A percentile compares a stretch with the other conserved stretches of the same genome.
phyloP scores from a whole-genome alignment of 37 sponge, comb jelly and placozoan species.

The Lycopodina hypogea region DNA sequence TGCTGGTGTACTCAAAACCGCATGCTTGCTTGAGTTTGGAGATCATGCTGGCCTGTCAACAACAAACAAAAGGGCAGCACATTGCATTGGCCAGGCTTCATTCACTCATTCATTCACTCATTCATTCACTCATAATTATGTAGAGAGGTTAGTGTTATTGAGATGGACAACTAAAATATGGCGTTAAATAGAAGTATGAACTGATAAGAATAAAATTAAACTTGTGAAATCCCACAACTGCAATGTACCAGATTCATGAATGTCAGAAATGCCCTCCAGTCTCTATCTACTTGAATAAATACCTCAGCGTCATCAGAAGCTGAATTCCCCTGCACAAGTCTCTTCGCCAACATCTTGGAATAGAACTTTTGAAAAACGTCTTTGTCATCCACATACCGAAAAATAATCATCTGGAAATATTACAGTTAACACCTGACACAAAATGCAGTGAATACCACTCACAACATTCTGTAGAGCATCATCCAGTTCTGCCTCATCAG shows the following conservation, averaged over 20 bases:
- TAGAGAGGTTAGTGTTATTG: no score
- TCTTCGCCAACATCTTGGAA: slow-evolving; percentile 90
- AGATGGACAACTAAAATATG: no score
- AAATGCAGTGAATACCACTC: slow-evolving; percentile 21
- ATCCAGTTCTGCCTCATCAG: slow-evolving; percentile 94
- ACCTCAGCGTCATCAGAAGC: slow-evolving; percentile 96
- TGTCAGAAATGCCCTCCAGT: no score
- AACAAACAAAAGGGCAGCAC: neutral
- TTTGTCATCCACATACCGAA: slow-evolving; percentile 97
- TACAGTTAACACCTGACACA: no score
- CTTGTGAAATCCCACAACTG: no score
- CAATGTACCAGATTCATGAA: no score
- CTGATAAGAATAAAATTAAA: no score
- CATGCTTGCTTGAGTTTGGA: slow-evolving; percentile 97
- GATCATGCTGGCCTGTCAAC: slow-evolving; percentile 84
- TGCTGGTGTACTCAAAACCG: slow-evolving; percentile 98
- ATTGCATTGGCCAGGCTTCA: neutral
- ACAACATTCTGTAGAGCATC: slow-evolving; percentile 81
- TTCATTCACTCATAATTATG: no score
- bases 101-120: no score
- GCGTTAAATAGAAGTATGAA: no score
- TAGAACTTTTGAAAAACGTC: slow-evolving; percentile 99
- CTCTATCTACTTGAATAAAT: no score
- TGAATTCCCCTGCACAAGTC: slow-evolving; percentile 92
- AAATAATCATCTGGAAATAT: slow-evolving; percentile 83